phyloP scores from a whole-genome alignment of 2,888 invertebrate species.

The Parthenolecanium corni region DNA sequence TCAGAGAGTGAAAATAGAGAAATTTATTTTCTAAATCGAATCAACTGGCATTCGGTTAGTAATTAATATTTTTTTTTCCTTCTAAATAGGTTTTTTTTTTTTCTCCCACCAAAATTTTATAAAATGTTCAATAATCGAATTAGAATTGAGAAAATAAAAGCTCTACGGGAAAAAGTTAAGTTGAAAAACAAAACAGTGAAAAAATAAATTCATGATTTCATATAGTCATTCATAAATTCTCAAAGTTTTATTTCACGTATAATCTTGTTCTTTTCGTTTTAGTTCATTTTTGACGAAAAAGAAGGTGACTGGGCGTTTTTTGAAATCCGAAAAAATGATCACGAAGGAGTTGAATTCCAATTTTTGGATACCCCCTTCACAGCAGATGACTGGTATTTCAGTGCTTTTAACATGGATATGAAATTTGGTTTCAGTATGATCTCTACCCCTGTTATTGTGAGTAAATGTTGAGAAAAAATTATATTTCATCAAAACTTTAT shows the following conservation, averaged over 20 bases:
- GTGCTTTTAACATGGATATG: slow-evolving; percentile 43
- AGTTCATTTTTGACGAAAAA: slow-evolving; percentile 39
- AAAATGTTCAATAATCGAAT: no score
- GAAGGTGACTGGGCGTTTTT: slow-evolving; percentile 40
- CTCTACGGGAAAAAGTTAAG: no score
- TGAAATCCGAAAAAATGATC: slow-evolving; percentile 37
- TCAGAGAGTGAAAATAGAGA: not conserved
- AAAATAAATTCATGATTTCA: no score
- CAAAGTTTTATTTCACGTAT: no score
- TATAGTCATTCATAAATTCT: no score
- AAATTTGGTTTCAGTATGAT: slow-evolving; percentile 44
- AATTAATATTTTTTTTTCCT: not conserved
- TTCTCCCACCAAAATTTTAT: no score
- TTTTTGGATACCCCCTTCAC: slow-evolving; percentile 38
- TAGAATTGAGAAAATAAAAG: no score
- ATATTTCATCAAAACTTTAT: no score
- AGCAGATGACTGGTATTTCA: slow-evolving; percentile 43
- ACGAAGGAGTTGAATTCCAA: slow-evolving; percentile 39
- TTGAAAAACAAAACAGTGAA: no score
- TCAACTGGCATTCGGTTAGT: not conserved
- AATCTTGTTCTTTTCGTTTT: slow-evolving; percentile 27
- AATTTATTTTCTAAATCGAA: not conserved
- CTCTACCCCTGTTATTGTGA: slow-evolving; percentile 36
- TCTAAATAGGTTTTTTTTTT: no score
- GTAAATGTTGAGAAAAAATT: not conserved